phyloP scores from a whole-genome alignment of 2,113 vertebrate genomes.

The Gobio gobio region DNA sequence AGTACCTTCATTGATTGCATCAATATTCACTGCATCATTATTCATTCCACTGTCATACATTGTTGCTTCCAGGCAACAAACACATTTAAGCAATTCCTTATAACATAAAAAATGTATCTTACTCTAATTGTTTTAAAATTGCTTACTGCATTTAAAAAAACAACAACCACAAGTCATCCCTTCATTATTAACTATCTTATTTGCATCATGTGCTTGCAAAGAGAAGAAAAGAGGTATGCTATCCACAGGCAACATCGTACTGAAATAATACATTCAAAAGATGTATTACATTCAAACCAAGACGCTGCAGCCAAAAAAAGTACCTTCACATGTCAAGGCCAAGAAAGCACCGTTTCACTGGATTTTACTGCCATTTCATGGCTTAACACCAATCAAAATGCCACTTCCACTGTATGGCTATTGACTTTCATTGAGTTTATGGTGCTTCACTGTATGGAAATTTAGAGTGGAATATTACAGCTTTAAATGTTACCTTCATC shows the following conservation, averaged over 20 bases:
- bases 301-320: slow-evolving; percentile 13
- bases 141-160: not conserved
- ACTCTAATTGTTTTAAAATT: not conserved
- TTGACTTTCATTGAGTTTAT: slow-evolving; percentile 39
- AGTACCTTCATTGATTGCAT: not conserved
- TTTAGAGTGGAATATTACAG: slow-evolving; percentile 1
- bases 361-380: slow-evolving; percentile 39
- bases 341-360: slow-evolving; percentile 19
- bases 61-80: not conserved
- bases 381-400: slow-evolving; percentile 25
- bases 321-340: slow-evolving; percentile 17
- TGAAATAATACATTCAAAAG: too few species aligned
- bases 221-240: not conserved
- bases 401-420: slow-evolving; percentile 15
- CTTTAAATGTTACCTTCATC: slow-evolving; percentile 30
- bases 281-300: slow-evolving; percentile 1
- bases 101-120: not conserved
- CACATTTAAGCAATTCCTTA: not conserved
- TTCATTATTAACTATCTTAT: not conserved
- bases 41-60: not conserved
- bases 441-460: slow-evolving; percentile 15
- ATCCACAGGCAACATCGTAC: not conserved
- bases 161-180: not conserved
- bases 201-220: not conserved
- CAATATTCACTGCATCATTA: not conserved